phyloP scores from a whole-genome alignment of 1,140 invertebrate genomes.

The Pogonomyrmex barbatus region DNA sequence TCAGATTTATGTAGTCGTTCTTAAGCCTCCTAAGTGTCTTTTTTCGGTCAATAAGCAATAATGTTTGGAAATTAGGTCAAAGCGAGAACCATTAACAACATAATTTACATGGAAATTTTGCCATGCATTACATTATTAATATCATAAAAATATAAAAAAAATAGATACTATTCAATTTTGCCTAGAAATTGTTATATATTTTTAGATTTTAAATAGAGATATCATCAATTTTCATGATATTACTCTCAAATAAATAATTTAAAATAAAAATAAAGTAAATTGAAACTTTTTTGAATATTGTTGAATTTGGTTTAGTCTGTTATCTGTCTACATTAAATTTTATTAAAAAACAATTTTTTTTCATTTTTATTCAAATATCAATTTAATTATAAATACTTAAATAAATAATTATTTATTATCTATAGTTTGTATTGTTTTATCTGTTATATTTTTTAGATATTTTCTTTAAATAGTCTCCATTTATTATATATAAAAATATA shows the following conservation, averaged over 20 bases:
- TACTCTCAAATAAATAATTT: not conserved
- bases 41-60: constrained; percentile 31
- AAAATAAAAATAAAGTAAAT: constrained; percentile 1
- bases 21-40: constrained; percentile 1
- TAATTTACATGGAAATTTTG: not conserved
- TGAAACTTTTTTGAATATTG: not conserved
- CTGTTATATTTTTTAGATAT: not conserved
- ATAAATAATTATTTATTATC: not conserved
- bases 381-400: not conserved
- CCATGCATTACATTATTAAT: constrained; percentile 4
- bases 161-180: not conserved
- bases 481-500: not conserved
- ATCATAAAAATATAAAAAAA: not conserved
- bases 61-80: constrained; percentile 32
- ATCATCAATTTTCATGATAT: not conserved
- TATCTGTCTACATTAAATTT: not conserved
- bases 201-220: not conserved
- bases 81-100: constrained; percentile 2
- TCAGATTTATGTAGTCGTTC: not conserved
- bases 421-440: not conserved
- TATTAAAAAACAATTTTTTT: constrained; percentile 2
- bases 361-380: not conserved
- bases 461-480: not conserved
- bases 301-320: not conserved
- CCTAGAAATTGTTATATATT: not conserved